These are phyloP conservation scores for Globodera rostochiensis DNA, from an alignment of 1,140 invertebrate genomes.

Conservation along the genomic window DNA sequence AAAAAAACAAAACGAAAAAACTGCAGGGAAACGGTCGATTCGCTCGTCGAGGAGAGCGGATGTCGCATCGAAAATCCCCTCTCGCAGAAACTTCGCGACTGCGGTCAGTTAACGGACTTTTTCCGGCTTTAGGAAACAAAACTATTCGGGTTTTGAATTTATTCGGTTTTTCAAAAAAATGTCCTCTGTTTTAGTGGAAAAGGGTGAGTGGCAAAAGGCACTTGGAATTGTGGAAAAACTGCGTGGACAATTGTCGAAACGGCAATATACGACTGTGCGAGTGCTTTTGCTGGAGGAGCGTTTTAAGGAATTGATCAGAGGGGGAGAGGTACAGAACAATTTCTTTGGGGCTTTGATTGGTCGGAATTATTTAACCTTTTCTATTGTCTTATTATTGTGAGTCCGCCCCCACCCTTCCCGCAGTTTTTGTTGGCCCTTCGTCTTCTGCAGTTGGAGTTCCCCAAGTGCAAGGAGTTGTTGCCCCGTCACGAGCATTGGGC, in stretches of 20 bases:
- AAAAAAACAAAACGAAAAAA: background rate
- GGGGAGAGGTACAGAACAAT: conserved; percentile 34
- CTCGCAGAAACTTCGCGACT: conserved; percentile 15
- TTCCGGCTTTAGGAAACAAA: background rate
- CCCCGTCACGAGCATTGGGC: conserved; percentile 38
- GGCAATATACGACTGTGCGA: conserved; percentile 39
- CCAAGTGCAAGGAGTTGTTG: conserved; percentile 41
- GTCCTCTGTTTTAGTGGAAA: conserved; percentile 12
- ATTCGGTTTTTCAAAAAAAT: background rate
- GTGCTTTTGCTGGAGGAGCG: conserved; percentile 50
- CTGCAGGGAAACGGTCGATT: conserved; percentile 50
- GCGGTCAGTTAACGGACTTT: background rate
- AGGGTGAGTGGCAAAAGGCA: conserved; percentile 35
- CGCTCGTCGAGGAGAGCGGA: conserved; percentile 51
- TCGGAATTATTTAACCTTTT: background rate
- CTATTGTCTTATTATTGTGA: background rate
- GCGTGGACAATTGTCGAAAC: conserved; percentile 26
- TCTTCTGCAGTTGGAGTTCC: conserved; percentile 51
- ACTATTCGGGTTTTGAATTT: background rate
- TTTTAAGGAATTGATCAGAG: conserved; percentile 41
- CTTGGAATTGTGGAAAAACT: conserved; percentile 50
- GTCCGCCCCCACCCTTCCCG: background rate
- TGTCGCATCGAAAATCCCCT: conserved; percentile 53
- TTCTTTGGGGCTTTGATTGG: background rate
- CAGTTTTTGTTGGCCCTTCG: conserved; percentile 43